Percentiles rank a stretch among this genome's conserved stretches.
phyloP scores from a whole-genome alignment of 2,113 vertebrate species.

The Spheniscus mendiculus region DNA sequence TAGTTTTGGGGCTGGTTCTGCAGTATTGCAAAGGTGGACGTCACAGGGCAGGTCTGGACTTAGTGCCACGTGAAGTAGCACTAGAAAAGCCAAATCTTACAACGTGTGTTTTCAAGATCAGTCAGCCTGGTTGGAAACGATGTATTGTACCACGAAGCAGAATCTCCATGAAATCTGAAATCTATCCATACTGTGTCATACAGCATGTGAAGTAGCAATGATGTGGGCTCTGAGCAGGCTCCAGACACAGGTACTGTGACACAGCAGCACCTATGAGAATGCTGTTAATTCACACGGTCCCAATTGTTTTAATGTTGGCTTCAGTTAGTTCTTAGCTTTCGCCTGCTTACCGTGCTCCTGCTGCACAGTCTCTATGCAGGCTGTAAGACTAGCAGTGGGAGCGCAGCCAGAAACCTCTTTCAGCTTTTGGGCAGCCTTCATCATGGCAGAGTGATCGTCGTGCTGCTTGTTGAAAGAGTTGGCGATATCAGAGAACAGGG shows the following conservation, averaged over 20 bases:
- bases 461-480: conserved; percentile 75
- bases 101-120: neutral
- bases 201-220: neutral
- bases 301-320: neutral
- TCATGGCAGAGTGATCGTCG: conserved; percentile 61
- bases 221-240: neutral
- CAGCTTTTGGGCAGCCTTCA: conserved; percentile 34
- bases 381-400: neutral
- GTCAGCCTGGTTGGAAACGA: neutral
- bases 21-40: neutral
- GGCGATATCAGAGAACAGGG: conserved; percentile 55
- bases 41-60: neutral
- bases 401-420: conserved; percentile 24
- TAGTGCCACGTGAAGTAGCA: neutral
- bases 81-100: neutral
- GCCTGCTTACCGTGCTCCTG: conserved; percentile 52
- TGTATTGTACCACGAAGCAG: neutral
- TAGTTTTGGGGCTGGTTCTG: neutral
- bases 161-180: neutral
- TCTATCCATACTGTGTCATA: neutral
- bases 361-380: conserved; percentile 56
- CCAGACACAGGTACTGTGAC: neutral
- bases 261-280: neutral
- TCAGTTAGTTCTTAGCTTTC: too few relatives aligned
- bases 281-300: neutral